Base-by-base conservation (phyloP, 30 jellyfish, hydroid and myxozoan species). In the Chrysaora quinquecirrha region DNA sequence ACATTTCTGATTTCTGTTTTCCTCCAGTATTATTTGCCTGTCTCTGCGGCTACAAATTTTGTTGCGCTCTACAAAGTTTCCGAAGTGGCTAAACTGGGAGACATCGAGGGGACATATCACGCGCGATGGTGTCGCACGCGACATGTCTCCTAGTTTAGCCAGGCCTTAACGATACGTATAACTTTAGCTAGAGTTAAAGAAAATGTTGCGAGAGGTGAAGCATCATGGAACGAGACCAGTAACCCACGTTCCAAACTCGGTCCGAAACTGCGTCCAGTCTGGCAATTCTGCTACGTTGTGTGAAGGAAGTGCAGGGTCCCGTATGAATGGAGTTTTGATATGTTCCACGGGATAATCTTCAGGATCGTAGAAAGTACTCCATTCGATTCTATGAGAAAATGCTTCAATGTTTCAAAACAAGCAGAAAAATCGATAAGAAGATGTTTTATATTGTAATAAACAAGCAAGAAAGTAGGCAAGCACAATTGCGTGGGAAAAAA, bases 251-350 rank as follows among this genome's bases (percentile, higher is more conserved):
- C 70, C 32, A 10, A 85, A 14, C 62, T 93, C 98, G 32, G 78
- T 82, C 9, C 88, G 84, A 27, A 93, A 77, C 71, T 93, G 98
- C 25, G 79, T 29, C 97, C 98, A 93, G 84, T 87, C 90, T 16
- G 48, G 86, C n/a, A 93, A 54, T 56, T 77, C 93, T 7, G 96
- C 95, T 3, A 93, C 97, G 63, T 93, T 93, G 56, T 87, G 95
- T 1, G 86, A 58, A 14, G 98, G 98, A 48, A 93, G 76, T 4
- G 95, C 96, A 0, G 98, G 98, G 38, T 93, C 98, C 38, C 96
- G 91, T 12, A 89, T 72, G 52, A 88, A 20, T 18, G 95, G 90
- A 29, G 34, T 27, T 16, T 49, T 79, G 24, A 38, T 27, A 27
- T 16, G 29, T 3, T 47, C 58, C 14, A 80, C 27, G 0, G 86